Conservation (phyloP, 2,888 invertebrate species). For the Uloborus plumipes region DNA sequence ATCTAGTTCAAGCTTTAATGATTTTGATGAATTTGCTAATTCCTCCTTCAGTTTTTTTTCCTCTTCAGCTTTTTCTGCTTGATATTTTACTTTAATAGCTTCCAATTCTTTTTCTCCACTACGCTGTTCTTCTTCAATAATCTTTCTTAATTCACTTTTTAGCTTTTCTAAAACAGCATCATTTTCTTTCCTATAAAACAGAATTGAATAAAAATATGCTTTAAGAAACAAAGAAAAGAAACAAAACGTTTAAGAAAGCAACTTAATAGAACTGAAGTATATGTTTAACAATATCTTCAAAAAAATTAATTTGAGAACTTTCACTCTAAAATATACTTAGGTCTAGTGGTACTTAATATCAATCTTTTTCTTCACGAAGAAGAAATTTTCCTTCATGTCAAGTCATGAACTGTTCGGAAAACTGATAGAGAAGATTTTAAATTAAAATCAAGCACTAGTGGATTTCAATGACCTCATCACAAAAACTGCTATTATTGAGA, state of each 20-base stretch:
- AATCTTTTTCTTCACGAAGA: too few relatives aligned
- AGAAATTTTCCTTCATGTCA: too few relatives aligned
- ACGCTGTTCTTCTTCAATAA: conserved; percentile 37
- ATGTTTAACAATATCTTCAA: too few relatives aligned
- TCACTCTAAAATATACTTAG: too few relatives aligned
- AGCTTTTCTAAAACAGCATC: not conserved
- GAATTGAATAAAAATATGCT: not conserved
- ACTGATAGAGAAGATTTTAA: too few relatives aligned
- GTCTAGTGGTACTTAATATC: too few relatives aligned
- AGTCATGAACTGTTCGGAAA: too few relatives aligned
- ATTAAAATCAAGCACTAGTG: too few relatives aligned
- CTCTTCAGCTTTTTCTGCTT: conserved; percentile 17
- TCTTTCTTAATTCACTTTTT: conserved; percentile 33
- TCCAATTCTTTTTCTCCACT: conserved; percentile 8
- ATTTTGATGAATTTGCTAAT: conserved; percentile 11
- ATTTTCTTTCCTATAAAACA: conserved; percentile 1
- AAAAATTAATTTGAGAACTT: too few relatives aligned
- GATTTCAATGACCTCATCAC: too few relatives aligned
- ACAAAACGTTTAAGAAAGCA: not conserved
- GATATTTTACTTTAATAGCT: conserved; percentile 26
- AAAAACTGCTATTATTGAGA: too few relatives aligned
- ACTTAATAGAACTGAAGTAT: too few relatives aligned
- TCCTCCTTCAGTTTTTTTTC: conserved; percentile 27
- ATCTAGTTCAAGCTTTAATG: conserved; percentile 18
- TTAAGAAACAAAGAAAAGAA: not conserved